Base-by-base conservation (phyloP, 2,888 invertebrate genomes). In the Liopterus haemorrhoidalis region DNA sequence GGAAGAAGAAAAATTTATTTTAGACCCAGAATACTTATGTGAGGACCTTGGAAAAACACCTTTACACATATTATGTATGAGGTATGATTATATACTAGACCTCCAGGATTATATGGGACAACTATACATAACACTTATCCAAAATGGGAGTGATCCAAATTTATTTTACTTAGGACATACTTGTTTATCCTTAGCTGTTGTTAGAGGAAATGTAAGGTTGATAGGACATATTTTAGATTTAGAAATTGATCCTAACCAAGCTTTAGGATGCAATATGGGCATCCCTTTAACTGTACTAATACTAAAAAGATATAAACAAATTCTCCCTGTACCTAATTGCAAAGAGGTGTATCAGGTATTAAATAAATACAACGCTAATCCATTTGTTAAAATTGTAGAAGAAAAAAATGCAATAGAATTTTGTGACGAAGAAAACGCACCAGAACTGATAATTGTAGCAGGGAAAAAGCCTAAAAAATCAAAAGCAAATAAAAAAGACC, bases 141-240 rank as follows among this genome's bases (percentile, higher is more conserved):
- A 54, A 5, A 44, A 55, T 44, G 54, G 57, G 5, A 53, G 52
- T 3, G 30, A 50, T 33, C 12, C 46, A 3, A 46, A 54, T n/a
- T 53, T 56, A 5, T 52, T 50, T 4, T 67, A 64, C 54, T 54
- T 68, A 24, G 68, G 65, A 4, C 67, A 67, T 40, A 62, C 61
- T 2, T 57, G 63, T 2, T 51, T 69, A 35, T 61, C 66, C 3
- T 44, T 68, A 19, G 65, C 67, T 4, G 59, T 67, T 5, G 38
- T 68, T 4, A 54, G 59, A 41, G 65, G 63, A 9, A 67, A 65
- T 49, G 36, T 51, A 4, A 46, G 49, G 6, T 48, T 68, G 5
- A 57, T 62, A 4, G 48, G 58, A 39, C 46, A 44, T 11, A 46
- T 67, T 6, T 44, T 65, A 15, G 46, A 57, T 22, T 47, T 51